phyloP scores from a whole-genome alignment of 2,113 vertebrate species.

The Engraulis encrasicolus region DNA sequence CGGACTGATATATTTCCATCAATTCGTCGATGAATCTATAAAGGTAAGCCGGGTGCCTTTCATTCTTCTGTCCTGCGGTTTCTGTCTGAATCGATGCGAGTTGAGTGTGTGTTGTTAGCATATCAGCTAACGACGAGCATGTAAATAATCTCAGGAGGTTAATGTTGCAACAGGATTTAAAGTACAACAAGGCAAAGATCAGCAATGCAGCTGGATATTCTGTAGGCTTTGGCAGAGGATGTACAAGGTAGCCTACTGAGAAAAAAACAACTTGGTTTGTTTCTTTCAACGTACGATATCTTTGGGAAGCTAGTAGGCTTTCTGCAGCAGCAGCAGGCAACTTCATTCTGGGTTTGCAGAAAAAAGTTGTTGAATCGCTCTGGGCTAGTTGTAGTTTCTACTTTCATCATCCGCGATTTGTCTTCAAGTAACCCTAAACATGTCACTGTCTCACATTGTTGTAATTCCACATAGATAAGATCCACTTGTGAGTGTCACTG shows the following conservation, averaged over 20 bases:
- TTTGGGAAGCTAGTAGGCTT: too few relatives aligned
- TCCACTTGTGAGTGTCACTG: too few relatives aligned
- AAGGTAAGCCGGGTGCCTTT: background rate
- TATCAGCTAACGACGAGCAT: background rate
- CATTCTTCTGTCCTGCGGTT: background rate
- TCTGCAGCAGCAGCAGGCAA: too few relatives aligned
- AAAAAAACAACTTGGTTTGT: background rate
- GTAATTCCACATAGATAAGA: too few relatives aligned
- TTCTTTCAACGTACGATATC: background rate
- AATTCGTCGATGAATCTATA: conserved; percentile 14
- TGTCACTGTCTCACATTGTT: too few relatives aligned
- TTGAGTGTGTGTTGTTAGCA: conserved; percentile 25
- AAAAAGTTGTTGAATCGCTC: too few relatives aligned
- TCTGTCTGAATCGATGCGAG: background rate
- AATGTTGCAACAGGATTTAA: background rate
- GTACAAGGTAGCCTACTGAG: background rate
- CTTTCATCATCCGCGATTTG: too few relatives aligned
- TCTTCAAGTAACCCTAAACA: too few relatives aligned
- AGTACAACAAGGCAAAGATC: background rate
- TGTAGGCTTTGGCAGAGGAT: background rate
- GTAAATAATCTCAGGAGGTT: background rate
- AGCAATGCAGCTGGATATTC: background rate
- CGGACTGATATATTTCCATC: background rate
- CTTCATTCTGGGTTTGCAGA: too few relatives aligned
- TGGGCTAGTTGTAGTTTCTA: too few relatives aligned